Evolutionary conservation across 2,888 invertebrate species (phyloP).

Genomic region (Rhagium mordax): DNA sequence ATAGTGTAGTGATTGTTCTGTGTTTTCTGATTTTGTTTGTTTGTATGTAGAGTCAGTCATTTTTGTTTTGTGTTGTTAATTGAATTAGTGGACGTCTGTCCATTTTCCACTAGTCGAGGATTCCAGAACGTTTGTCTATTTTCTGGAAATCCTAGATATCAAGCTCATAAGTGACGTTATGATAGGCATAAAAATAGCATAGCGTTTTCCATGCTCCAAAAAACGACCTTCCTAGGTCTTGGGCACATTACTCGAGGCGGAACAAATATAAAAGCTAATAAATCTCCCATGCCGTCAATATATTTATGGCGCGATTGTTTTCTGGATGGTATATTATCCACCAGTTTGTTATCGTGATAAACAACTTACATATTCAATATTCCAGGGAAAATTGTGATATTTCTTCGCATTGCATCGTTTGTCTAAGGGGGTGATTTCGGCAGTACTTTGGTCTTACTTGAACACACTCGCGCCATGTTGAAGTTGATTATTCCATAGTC

Average conservation of each 20-base stretch:
- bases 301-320: constrained; percentile 44
- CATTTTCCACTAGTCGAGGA: too few species aligned
- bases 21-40: too few species aligned
- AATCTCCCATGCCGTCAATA: constrained; percentile 39
- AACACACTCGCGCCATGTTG: neutral
- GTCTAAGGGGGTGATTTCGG: neutral
- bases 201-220: neutral
- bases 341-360: neutral
- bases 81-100: too few species aligned
- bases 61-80: too few species aligned
- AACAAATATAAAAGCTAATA: constrained; percentile 43
- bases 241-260: neutral
- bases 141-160: too few species aligned
- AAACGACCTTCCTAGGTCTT: neutral
- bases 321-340: constrained; percentile 1
- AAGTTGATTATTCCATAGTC: neutral
- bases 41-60: too few species aligned
- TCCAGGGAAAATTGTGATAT: neutral
- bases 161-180: neutral
- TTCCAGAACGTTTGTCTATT: too few species aligned
- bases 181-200: neutral
- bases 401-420: neutral
- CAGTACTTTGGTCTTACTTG: neutral
- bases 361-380: neutral
- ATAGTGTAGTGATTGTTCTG: too few species aligned